Conservation (phyloP, 2,888 invertebrate species). For the Elysia crispata region DNA sequence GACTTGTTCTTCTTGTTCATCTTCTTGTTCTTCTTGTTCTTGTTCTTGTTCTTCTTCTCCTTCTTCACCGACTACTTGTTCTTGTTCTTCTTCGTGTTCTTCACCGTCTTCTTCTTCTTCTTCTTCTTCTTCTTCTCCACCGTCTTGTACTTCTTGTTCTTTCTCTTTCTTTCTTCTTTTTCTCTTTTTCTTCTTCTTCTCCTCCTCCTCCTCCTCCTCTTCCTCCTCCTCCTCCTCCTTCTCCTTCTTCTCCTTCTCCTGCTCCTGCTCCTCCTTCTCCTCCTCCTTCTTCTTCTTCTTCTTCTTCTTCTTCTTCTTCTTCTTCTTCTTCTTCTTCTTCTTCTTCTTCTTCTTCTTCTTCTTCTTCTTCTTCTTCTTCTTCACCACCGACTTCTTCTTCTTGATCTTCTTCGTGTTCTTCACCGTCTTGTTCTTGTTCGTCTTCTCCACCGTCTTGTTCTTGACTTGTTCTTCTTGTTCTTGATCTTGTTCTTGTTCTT, state of each 20-base stretch:
- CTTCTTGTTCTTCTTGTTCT: no score
- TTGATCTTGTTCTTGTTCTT: neutral
- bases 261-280: neutral
- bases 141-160: neutral
- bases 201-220: neutral
- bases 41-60: no score
- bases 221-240: neutral
- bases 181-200: neutral
- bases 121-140: neutral
- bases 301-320: conserved; percentile 7
- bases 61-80: no score
- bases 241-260: neutral
- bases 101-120: neutral
- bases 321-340: conserved; percentile 2
- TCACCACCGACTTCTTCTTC: no score
- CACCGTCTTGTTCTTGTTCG: no score
- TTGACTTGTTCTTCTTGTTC: neutral
- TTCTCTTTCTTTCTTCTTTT: neutral
- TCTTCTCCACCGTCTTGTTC: no score
- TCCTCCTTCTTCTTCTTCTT: neutral
- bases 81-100: neutral
- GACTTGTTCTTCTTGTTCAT: neutral
- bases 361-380: no score
- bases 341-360: neutral
- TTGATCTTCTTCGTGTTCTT: no score